Conservation (phyloP, 2,888 invertebrate species). For the Netelia fuscicornis region DNA sequence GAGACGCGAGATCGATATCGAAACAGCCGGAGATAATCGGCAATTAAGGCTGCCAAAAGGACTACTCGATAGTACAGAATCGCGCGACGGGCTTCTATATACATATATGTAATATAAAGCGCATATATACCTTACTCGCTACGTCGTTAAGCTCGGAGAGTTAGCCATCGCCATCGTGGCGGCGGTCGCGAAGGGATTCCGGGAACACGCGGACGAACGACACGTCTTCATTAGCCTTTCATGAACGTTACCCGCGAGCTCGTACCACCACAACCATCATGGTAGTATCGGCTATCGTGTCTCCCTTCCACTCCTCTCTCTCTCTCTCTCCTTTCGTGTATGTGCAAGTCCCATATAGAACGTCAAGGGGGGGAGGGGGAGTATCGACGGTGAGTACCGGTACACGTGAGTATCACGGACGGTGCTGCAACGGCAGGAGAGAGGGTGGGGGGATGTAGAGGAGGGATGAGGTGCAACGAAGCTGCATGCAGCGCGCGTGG, state of each 20-base stretch:
- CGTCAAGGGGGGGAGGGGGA: not conserved
- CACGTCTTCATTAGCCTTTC: slow-evolving; percentile 84
- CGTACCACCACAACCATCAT: slow-evolving; percentile 43
- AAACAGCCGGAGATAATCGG: slow-evolving; percentile 76
- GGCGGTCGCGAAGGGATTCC: slow-evolving; percentile 76
- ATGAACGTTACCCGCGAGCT: slow-evolving; percentile 77
- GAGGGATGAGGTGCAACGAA: slow-evolving; percentile 3
- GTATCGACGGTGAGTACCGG: not conserved
- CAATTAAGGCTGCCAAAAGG: slow-evolving; percentile 78
- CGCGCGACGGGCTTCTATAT: not conserved
- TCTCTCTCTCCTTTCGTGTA: slow-evolving; percentile 6
- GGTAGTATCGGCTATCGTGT: slow-evolving; percentile 28
- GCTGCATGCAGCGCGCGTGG: slow-evolving; percentile 45
- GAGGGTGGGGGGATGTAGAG: not conserved
- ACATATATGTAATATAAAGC: not conserved
- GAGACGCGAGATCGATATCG: slow-evolving; percentile 62
- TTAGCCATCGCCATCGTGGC: slow-evolving; percentile 59
- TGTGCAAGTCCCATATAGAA: slow-evolving; percentile 9
- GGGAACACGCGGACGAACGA: slow-evolving; percentile 79
- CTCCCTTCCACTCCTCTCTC: slow-evolving; percentile 19
- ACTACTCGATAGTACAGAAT: slow-evolving; percentile 59
- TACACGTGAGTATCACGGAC: slow-evolving; percentile 24
- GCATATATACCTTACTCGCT: slow-evolving; percentile 42
- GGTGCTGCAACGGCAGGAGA: not conserved
- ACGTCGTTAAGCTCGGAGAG: slow-evolving; percentile 70